Base-by-base conservation (phyloP, 1,140 invertebrate species). In the Orussus abietinus region DNA sequence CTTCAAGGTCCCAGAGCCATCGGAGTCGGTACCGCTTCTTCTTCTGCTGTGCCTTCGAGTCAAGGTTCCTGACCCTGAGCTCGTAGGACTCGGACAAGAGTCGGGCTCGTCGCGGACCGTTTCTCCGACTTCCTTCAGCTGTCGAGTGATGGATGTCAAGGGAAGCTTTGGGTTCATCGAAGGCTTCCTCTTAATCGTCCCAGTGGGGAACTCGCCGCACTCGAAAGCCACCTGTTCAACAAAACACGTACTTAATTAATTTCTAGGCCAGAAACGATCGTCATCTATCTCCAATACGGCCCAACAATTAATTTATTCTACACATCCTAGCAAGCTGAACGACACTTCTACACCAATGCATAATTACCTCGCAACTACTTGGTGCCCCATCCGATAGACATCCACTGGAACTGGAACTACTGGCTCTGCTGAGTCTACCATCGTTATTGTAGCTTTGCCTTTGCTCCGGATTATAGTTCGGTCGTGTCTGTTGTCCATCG, bases 131-230 rank as follows among this genome's bases (percentile, higher is more conserved):
- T 89, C 87, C 56, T 89, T 89, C 33, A 91, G 67, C 51, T 90
- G 88, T n/a, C 91, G 75, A 1, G 90, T 93, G 57, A 91, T 93
- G 40, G 86, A 88, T 5, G 91, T 94, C 29, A 95, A 62, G 0
- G 91, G 90, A n/a, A 93, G 78, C 64, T 90, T 91, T 0, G 88
- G 88, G 60, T 88, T 90, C 82, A 89, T 87, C 5, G 86, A 88
- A 0, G 89, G 89, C 60, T 92, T 92, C 14, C 90, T 75, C 62
- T 92, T 92, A 29, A 92, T 93, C 17, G 89, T 93, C 11, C 80
- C 80, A 0, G 69, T 72, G 26, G 70, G 72, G 48, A 78, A 73
- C 45, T 72, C 70, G 2, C 69, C 68, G 19, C 69, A 72, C 28
- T 74, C 69, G 18, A 69, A 71, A 0, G 68, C 68, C 26, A 67